Conservation (phyloP, 2,113 vertebrate species). For the Clarias macrocephalus region DNA sequence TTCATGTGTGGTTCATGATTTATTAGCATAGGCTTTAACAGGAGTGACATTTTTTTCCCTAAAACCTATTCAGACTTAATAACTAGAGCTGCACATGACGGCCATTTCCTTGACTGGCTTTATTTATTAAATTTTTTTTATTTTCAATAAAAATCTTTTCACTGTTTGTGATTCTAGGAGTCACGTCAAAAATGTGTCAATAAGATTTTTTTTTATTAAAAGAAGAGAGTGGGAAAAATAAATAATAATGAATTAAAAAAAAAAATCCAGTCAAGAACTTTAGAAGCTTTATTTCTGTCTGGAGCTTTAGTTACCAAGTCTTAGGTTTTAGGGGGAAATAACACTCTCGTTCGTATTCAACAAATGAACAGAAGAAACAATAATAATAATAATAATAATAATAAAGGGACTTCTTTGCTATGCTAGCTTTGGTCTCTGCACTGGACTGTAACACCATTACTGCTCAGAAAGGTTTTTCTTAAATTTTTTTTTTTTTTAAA, state of each 20-base stretch:
- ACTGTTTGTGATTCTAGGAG: background rate
- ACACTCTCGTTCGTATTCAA: constrained; percentile 17
- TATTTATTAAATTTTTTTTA: background rate
- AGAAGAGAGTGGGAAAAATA: background rate
- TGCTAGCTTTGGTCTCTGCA: constrained; percentile 72
- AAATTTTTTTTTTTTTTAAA: too few relatives aligned
- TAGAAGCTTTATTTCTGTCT: background rate
- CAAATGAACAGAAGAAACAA: constrained; percentile 22
- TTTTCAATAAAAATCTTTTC: background rate
- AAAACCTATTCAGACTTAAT: background rate
- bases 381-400: constrained; percentile 24
- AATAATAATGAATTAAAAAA: too few relatives aligned
- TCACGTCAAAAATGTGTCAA: background rate
- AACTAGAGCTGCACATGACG: background rate
- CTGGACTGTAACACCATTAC: constrained; percentile 59
- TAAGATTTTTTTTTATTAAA: background rate
- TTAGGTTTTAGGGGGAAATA: constrained; percentile 7
- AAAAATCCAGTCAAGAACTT: constrained; percentile 1
- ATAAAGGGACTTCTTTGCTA: constrained; percentile 28
- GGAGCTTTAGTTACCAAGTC: constrained; percentile 4
- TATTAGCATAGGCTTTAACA: constrained; percentile 40
- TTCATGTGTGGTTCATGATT: constrained; percentile 62
- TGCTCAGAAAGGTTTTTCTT: constrained; percentile 33
- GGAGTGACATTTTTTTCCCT: background rate
- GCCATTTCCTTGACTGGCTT: background rate